Evolutionary conservation across 35 echinoderm and acorn worm species (phyloP).

Genomic region (Strongylocentrotus purpuratus): DNA sequence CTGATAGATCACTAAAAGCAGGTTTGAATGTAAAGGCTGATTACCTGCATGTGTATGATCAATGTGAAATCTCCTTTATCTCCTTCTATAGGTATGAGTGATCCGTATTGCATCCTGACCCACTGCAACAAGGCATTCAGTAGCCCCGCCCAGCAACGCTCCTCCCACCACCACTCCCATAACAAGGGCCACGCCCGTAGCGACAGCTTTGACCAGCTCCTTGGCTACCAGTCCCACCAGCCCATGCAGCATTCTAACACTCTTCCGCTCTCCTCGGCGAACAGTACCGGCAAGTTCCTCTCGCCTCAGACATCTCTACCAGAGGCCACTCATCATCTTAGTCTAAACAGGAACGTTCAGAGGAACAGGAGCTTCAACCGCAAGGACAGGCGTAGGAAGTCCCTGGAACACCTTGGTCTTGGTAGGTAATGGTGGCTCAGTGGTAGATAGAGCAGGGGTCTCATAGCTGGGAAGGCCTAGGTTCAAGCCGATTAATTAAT

Average conservation of each 20-base stretch:
- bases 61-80: not conserved
- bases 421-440: not conserved
- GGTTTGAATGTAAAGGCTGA: too few species aligned
- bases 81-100: conserved; percentile 63
- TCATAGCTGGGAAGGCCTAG: too few species aligned
- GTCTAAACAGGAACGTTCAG: not conserved
- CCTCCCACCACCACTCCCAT: conserved; percentile 1
- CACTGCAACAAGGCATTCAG: conserved; percentile 50
- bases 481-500: too few species aligned
- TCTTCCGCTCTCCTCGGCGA: not conserved
- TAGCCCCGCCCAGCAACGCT: conserved; percentile 34
- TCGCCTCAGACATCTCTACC: conserved; percentile 24
- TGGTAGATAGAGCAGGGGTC: too few species aligned
- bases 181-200: not conserved
- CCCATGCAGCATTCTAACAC: not conserved
- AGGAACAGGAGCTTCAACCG: conserved; percentile 32
- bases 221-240: not conserved
- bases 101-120: conserved; percentile 81
- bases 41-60: too few species aligned
- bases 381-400: conserved; percentile 45
- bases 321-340: not conserved
- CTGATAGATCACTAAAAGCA: too few species aligned
- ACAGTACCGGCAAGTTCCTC: conserved; percentile 7
- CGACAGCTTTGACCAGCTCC: not conserved
- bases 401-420: conserved; percentile 36